These are phyloP conservation scores for Casuarius casuarius DNA, from an alignment of 2,113 vertebrate genomes.

Conservation along the genomic window DNA sequence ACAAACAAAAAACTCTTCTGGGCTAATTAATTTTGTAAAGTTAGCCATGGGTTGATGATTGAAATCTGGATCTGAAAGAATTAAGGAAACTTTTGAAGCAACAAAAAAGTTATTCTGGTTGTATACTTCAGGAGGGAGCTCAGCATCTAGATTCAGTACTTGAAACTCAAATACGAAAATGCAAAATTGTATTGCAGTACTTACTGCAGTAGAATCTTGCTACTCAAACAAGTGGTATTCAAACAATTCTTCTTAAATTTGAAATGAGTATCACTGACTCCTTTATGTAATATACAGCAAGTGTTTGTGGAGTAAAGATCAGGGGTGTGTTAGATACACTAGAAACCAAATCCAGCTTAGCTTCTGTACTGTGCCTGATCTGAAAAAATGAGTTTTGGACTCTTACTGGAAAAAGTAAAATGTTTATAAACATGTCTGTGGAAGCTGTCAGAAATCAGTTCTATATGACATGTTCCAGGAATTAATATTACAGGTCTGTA, in stretches of 20 bases:
- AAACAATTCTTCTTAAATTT: not conserved
- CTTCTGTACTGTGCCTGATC: not conserved
- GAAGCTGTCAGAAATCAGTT: not conserved
- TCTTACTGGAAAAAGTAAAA: not conserved
- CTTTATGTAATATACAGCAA: not conserved
- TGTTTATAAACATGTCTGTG: not conserved
- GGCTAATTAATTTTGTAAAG: not conserved
- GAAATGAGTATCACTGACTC: not conserved
- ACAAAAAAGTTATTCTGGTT: not conserved
- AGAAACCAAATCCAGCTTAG: not conserved
- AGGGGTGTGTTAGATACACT: not conserved
- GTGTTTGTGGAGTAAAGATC: not conserved
- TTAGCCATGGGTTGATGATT: not conserved
- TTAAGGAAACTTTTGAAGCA: not conserved
- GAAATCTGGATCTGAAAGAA: not conserved
- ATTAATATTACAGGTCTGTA: not conserved
- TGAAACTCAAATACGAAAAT: not conserved
- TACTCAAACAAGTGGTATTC: not conserved
- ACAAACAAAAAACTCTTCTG: not conserved
- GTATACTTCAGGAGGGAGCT: not conserved
- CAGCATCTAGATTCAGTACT: not conserved
- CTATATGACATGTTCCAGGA: not conserved
- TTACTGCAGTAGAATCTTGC: not conserved
- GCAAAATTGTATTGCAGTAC: not conserved
- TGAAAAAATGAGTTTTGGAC: not conserved